phyloP scores from a whole-genome alignment of 2,888 invertebrate species.

The Nephrotoma appendiculata region DNA sequence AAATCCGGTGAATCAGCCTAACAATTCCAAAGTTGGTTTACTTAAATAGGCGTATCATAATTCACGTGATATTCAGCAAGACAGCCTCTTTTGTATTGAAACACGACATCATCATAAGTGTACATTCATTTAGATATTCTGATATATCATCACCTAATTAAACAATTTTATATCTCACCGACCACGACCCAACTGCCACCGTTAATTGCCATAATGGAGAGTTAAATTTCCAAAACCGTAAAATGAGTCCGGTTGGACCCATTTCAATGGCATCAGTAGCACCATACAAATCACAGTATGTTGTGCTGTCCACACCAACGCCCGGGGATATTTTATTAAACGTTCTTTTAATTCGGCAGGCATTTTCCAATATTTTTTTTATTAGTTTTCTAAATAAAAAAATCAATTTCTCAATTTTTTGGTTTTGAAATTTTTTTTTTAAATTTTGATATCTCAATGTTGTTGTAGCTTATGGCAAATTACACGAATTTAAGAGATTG shows the following conservation, averaged over 20 bases:
- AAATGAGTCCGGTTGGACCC: conserved; percentile 61
- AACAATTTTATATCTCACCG: conserved; percentile 74
- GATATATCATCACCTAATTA: conserved; percentile 81
- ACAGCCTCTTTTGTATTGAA: conserved; percentile 68
- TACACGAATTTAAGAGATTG: too few species aligned
- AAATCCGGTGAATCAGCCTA: conserved; percentile 86
- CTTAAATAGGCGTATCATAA: conserved; percentile 90
- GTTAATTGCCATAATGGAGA: conserved; percentile 84
- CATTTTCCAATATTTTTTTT: too few species aligned
- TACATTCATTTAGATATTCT: conserved; percentile 47
- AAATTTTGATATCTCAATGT: too few species aligned
- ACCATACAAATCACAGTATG: conserved; percentile 78
- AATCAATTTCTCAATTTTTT: too few species aligned
- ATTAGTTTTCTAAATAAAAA: too few species aligned
- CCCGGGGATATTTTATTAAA: conserved; percentile 33
- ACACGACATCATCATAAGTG: conserved; percentile 78
- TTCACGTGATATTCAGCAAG: conserved; percentile 83
- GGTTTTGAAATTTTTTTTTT: too few species aligned
- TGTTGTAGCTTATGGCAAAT: too few species aligned
- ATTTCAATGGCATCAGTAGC: conserved; percentile 59
- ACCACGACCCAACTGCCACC: conserved; percentile 83
- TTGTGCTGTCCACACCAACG: conserved; percentile 62
- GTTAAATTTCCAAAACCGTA: conserved; percentile 80
- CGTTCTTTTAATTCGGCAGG: not conserved
- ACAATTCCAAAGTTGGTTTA: conserved; percentile 92